A percentile compares a stretch with the other conserved stretches of the same genome.
Conservation (phyloP, 2,113 vertebrate species). For the Rhynchopsitta pachyrhyncha region DNA sequence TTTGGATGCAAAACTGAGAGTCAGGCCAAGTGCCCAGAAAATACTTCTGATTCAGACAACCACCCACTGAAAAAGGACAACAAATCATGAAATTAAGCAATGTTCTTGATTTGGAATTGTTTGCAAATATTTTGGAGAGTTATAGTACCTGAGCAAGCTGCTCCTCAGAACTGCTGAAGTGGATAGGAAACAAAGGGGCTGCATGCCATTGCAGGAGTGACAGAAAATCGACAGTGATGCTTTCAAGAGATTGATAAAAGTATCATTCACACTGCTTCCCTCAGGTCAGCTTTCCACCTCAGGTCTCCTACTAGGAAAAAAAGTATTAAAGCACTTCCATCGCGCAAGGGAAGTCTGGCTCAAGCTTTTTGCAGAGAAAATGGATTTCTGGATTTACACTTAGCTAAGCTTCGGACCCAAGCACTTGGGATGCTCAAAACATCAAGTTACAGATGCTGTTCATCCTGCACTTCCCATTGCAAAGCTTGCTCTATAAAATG, state of each 20-base stretch:
- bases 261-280: not conserved
- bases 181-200: not conserved
- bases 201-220: not conserved
- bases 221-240: not conserved
- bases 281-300: not conserved
- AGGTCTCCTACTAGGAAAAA: not conserved
- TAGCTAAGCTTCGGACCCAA: constrained; percentile 14
- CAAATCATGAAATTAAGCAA: not conserved
- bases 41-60: constrained; percentile 20
- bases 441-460: not conserved
- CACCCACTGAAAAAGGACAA: not conserved
- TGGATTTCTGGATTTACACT: constrained; percentile 35
- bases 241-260: constrained; percentile 3
- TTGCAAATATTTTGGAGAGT: not conserved
- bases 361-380: not conserved
- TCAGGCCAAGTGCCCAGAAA: constrained; percentile 52
- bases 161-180: not conserved
- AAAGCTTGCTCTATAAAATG: not conserved
- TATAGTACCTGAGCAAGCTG: not conserved
- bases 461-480: not conserved
- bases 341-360: not conserved
- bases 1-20: constrained; percentile 35
- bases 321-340: not conserved
- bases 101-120: not conserved
- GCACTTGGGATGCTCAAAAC: not conserved